phyloP scores from a whole-genome alignment of 2,113 vertebrate species.

The Lamprologus sp. region DNA sequence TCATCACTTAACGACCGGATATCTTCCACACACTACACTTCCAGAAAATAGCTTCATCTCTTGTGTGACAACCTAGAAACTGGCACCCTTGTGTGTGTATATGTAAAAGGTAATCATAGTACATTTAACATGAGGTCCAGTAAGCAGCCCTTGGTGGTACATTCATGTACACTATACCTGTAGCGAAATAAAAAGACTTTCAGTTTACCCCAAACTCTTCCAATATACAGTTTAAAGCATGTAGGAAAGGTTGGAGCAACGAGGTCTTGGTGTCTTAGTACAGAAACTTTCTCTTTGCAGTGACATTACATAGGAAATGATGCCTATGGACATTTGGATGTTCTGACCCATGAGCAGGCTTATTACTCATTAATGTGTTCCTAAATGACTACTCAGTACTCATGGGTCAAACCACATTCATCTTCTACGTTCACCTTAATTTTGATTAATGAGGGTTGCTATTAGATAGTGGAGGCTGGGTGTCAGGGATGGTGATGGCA shows the following conservation, averaged over 20 bases:
- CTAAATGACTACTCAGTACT: not conserved
- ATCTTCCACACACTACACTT: not conserved
- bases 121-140: not conserved
- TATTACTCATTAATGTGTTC: not conserved
- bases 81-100: not conserved
- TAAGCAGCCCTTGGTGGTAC: not conserved
- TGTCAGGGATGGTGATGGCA: not conserved
- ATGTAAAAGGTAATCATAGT: not conserved
- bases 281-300: not conserved
- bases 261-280: rapidly evolving
- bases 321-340: not conserved
- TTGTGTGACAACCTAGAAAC: rapidly evolving
- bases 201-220: not conserved
- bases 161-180: not conserved
- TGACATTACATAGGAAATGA: not conserved
- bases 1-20: rapidly evolving
- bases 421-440: not conserved
- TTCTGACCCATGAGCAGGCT: not conserved
- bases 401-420: not conserved
- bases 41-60: not conserved
- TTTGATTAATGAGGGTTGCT: not conserved
- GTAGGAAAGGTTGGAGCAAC: not conserved
- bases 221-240: not conserved
- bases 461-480: not conserved
- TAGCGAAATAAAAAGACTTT: not conserved